Percentiles rank a stretch among this genome's conserved stretches.
phyloP scores from a whole-genome alignment of 2,888 invertebrate species.

The Agrotis exclamationis region DNA sequence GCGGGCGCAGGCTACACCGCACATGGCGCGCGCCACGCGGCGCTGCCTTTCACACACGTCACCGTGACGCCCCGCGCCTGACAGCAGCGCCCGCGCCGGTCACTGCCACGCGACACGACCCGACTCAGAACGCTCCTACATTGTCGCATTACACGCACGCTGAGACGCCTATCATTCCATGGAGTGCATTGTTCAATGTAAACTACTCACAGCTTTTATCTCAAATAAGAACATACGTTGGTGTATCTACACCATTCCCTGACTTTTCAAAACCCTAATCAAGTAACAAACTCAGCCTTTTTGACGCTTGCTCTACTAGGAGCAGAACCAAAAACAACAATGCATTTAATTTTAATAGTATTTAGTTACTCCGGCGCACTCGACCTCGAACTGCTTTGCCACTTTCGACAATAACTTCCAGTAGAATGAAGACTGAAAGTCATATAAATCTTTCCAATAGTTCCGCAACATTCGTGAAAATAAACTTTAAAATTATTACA shows the following conservation, averaged over 20 bases:
- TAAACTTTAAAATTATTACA: too few species aligned
- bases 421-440: not conserved
- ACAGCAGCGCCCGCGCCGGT: conserved; percentile 35
- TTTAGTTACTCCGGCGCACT: not conserved
- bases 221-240: not conserved
- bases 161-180: not conserved
- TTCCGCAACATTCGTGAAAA: too few species aligned
- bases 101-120: conserved; percentile 56
- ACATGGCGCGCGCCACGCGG: conserved; percentile 73
- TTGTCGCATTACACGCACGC: conserved; percentile 11
- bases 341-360: not conserved
- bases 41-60: conserved; percentile 77
- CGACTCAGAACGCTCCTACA: conserved; percentile 16
- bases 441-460: not conserved
- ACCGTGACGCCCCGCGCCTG: conserved; percentile 62
- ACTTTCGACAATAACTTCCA: not conserved
- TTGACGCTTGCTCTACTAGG: not conserved
- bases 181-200: not conserved
- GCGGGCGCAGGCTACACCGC: conserved; percentile 57
- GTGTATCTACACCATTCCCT: not conserved
- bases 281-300: not conserved
- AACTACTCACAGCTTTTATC: not conserved
- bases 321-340: not conserved
- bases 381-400: not conserved
- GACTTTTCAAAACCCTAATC: not conserved